Evolutionary conservation across 30 jellyfish, hydroid and myxozoan genomes (phyloP).

Genomic region (Aurelia aurita complex sp. Pacific): DNA sequence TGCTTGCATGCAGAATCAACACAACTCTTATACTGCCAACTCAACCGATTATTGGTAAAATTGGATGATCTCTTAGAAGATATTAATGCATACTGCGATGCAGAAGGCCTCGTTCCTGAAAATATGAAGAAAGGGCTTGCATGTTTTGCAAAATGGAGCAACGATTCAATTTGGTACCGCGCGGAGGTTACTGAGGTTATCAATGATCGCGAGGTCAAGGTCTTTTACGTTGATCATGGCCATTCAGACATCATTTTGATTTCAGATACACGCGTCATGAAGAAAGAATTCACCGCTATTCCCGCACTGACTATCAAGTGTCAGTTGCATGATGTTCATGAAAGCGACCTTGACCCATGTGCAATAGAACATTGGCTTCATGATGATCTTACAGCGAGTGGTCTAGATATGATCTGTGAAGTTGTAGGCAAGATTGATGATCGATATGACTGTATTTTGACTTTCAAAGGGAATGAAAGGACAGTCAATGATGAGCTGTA

Average conservation of each 20-base stretch:
- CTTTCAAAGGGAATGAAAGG: not conserved
- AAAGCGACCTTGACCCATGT: conserved; percentile 47
- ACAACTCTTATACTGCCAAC: conserved; percentile 17
- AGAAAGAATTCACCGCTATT: conserved; percentile 39
- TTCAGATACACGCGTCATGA: conserved; percentile 23
- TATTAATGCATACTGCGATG: conserved; percentile 26
- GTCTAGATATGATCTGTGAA: conserved; percentile 1
- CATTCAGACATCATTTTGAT: conserved; percentile 30
- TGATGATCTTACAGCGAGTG: conserved; percentile 9
- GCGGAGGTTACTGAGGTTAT: conserved; percentile 10
- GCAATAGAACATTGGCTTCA: conserved; percentile 63
- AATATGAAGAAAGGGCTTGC: conserved; percentile 14
- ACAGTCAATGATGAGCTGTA: conserved; percentile 31
- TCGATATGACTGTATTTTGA: conserved; percentile 32
- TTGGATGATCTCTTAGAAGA: conserved; percentile 15
- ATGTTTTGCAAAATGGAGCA: conserved; percentile 23
- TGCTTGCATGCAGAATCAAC: conserved; percentile 31
- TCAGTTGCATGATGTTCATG: conserved; percentile 74
- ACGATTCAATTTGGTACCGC: conserved; percentile 45
- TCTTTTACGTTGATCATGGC: conserved; percentile 76
- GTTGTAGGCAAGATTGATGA: conserved; percentile 48
- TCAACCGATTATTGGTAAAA: not conserved
- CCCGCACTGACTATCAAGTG: conserved; percentile 45
- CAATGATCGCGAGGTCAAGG: conserved; percentile 20
- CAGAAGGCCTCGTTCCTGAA: not conserved